Percentiles rank a stretch among this genome's conserved stretches.
phyloP scores from a whole-genome alignment of 2,888 invertebrate genomes.

The Herminia tarsipennalis region DNA sequence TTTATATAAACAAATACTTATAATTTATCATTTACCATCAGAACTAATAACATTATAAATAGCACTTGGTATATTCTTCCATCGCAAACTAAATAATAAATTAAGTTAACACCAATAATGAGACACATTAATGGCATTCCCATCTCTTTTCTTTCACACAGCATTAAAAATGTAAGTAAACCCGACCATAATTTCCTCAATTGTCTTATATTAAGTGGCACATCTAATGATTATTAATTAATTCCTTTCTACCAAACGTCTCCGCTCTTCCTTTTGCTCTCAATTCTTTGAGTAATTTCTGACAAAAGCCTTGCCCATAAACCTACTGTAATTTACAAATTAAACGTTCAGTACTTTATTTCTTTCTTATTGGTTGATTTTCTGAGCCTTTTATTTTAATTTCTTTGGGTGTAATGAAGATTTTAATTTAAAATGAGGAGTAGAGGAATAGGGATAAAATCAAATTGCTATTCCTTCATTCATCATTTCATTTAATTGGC shows the following conservation, averaged over 20 bases:
- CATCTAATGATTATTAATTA: slow-evolving; percentile 34
- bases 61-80: too few species aligned
- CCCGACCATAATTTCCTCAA: background rate
- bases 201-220: slow-evolving; percentile 25
- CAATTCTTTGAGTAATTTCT: slow-evolving; percentile 28
- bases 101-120: too few species aligned
- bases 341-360: slow-evolving; percentile 24
- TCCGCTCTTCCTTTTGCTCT: slow-evolving; percentile 2
- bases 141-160: background rate
- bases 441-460: background rate
- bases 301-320: slow-evolving; percentile 19
- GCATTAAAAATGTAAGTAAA: slow-evolving; percentile 9
- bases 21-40: too few species aligned
- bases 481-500: too few species aligned
- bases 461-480: background rate
- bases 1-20: too few species aligned
- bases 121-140: background rate
- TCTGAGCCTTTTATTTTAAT: slow-evolving; percentile 18
- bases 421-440: slow-evolving; percentile 8
- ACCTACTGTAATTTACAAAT: slow-evolving; percentile 41
- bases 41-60: too few species aligned
- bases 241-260: slow-evolving; percentile 25
- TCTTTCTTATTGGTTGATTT: slow-evolving; percentile 12
- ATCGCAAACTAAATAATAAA: too few species aligned
- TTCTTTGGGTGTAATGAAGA: slow-evolving; percentile 10